A percentile compares a stretch with the other conserved stretches of the same genome.
These are phyloP conservation scores for Hypocryptadius cinnamomeus DNA, from an alignment of 2,113 vertebrate species.

Conservation along the genomic window DNA sequence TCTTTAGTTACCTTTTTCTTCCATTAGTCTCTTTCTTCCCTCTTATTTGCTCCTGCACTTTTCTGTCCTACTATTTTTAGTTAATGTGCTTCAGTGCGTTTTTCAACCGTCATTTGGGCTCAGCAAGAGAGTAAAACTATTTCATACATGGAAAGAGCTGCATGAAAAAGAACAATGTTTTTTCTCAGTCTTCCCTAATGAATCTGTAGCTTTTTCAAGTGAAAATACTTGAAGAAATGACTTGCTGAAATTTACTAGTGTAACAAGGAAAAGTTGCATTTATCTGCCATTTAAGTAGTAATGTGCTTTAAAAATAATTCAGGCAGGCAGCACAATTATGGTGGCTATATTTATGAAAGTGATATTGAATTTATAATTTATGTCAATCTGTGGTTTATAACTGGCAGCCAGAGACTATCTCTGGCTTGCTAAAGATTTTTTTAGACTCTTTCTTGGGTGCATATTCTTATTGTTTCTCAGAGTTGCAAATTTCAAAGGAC, in stretches of 20 bases:
- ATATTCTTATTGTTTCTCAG: neutral
- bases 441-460: neutral
- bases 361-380: neutral
- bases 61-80: neutral
- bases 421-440: neutral
- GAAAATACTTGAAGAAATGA: neutral
- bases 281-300: neutral
- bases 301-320: neutral
- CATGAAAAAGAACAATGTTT: neutral
- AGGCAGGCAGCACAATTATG: neutral
- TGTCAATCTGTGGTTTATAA: neutral
- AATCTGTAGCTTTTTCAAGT: neutral
- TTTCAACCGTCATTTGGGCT: neutral
- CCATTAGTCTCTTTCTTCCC: neutral
- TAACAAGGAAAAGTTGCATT: neutral
- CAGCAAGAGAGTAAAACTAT: neutral
- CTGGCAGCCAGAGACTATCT: neutral
- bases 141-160: neutral
- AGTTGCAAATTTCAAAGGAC: neutral
- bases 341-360: neutral
- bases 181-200: neutral
- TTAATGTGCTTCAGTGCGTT: neutral
- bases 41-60: neutral
- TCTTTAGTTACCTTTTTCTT: neutral
- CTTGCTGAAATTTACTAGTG: neutral